These are phyloP conservation scores for Nematopogon swammerdamellus DNA, from an alignment of 2,888 invertebrate species.

Conservation along the genomic window DNA sequence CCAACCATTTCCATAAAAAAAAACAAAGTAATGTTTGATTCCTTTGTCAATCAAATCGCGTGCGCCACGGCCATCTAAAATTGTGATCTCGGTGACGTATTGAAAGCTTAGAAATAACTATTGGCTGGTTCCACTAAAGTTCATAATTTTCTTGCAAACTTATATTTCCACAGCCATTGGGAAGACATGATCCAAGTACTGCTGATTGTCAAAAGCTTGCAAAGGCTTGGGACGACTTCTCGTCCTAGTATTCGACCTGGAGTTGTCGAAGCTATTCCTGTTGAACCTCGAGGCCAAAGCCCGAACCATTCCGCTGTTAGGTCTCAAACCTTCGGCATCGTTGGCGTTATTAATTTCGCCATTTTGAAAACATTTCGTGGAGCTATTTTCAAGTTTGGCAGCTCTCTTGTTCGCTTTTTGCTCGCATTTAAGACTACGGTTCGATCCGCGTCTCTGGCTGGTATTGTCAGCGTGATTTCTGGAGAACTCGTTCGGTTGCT, in stretches of 20 bases:
- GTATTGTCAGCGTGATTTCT: constrained; percentile 19
- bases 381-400: no score
- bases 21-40: no score
- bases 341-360: constrained; percentile 4
- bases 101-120: no score
- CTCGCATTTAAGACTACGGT: constrained; percentile 11
- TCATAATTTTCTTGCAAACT: constrained; percentile 7
- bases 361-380: background rate
- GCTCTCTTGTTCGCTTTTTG: constrained; percentile 7
- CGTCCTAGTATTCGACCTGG: constrained; percentile 20
- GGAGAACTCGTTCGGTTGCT: constrained; percentile 21
- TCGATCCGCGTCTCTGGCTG: constrained; percentile 2
- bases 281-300: constrained; percentile 46
- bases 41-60: no score
- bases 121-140: no score
- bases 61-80: no score
- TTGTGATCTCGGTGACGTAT: no score
- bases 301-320: constrained; percentile 40
- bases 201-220: constrained; percentile 55
- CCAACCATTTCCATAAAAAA: no score
- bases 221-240: constrained; percentile 55
- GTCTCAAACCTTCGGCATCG: constrained; percentile 23
- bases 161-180: constrained; percentile 52
- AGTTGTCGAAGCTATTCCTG: constrained; percentile 21
- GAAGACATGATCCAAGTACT: constrained; percentile 61